A percentile compares a stretch with the other conserved stretches of the same genome.
phyloP scores from a whole-genome alignment of 23 tunicate species.

The Styela plicata region DNA sequence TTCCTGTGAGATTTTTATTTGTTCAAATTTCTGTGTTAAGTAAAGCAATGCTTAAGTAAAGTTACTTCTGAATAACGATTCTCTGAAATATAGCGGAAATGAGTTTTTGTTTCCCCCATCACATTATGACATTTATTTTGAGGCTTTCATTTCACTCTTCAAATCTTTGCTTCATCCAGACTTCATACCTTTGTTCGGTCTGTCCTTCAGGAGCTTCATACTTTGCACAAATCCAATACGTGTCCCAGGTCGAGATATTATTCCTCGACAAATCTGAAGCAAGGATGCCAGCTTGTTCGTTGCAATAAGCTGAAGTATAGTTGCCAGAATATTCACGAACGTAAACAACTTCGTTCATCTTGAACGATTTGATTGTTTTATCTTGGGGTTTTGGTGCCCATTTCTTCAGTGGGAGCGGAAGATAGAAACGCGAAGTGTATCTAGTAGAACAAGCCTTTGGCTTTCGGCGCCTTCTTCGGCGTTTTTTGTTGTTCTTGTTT shows the following conservation, averaged over 20 bases:
- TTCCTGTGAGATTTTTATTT: no score
- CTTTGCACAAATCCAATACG: slow-evolving; percentile 1
- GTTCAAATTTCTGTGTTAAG: no score
- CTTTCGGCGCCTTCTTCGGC: neutral
- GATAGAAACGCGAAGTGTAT: slow-evolving; percentile 5
- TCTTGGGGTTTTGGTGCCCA: neutral
- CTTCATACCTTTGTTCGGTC: neutral
- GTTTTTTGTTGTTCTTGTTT: neutral
- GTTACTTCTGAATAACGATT: no score
- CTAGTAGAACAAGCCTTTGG: neutral
- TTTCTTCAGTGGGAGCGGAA: slow-evolving; percentile 6
- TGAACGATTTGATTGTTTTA: neutral
- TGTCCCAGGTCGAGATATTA: neutral
- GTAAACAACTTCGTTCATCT: neutral
- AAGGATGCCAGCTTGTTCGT: slow-evolving; percentile 10
- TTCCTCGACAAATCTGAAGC: neutral
- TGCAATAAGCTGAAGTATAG: neutral
- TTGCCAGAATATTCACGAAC: slow-evolving; percentile 19
- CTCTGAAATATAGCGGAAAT: no score
- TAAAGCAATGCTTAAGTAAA: no score
- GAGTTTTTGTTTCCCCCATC: no score
- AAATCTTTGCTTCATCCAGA: neutral
- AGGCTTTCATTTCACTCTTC: neutral
- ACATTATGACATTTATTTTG: no score
- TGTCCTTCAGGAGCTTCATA: slow-evolving; percentile 2